Base-by-base conservation (phyloP, 1,140 invertebrate genomes). In the Carcinoscorpius rotundicauda region DNA sequence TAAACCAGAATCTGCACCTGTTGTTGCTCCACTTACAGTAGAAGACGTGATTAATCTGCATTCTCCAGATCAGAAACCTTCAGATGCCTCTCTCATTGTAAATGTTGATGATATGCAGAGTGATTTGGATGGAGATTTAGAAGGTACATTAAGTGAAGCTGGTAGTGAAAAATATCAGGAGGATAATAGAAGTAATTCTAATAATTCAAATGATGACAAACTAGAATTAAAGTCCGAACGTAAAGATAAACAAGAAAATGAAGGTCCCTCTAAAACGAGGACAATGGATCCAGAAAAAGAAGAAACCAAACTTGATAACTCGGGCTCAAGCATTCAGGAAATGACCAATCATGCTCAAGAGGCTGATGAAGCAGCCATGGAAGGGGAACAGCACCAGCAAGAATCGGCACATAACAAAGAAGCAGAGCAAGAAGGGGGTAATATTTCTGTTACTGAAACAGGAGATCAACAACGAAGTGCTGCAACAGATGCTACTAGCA, bases 21-120 rank as follows among this genome's bases (percentile, higher is more conserved):
- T 68, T 8, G 9, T 63, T 10, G 66, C 55, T 52, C 65, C 66
- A 9, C 62, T 71, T 52, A 71, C 66, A 51, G 60, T 64, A n/a
- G 71, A 69, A 52, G 71, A 71, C 63, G 61, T 62, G n/a, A 68
- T 70, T 29, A 66, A 67, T 62, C 50, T 70, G 58, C 66, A 70
- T 61, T 66, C 66, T 4, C 64, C 66, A 52, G 49, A 8, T 52
- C 49, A 63, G 67, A 58, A 29, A 29, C 29, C 29, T 29, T 29
- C 29, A 29, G 29, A 74, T 59, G 72, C 73, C 50, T 76, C 76
- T 5, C 69, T 77, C 55, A 74, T 75, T 63, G 75, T 77, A 6
- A 71, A 74, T 67, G 74, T 75, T 49, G 75, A 76, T 67, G 76
- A 77, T 63, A 75, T 73, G 6, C 73, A 75, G 62, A 76, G 73